Evolutionary conservation across 2,797 vertebrate species (phyloP), one percentile per base, ranked within the genome.

Genomic region (Gallirallus australis): DNA sequence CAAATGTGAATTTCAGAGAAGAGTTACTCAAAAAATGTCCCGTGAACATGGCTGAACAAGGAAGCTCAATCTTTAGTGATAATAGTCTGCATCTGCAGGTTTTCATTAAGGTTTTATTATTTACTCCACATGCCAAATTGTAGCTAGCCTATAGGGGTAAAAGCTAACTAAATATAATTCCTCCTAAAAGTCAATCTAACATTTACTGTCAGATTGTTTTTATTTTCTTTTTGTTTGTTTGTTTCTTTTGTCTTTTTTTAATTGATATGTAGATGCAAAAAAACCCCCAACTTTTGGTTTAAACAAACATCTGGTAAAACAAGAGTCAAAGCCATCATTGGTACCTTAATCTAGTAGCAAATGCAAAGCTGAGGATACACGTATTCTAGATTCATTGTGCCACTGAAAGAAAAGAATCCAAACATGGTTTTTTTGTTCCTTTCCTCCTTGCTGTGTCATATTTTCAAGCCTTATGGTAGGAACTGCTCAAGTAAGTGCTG

Each of bases 381-480:
- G 7, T 24, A 42, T 68, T 88, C n/a, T 30, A 42, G 16, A 66
- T 47, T 63, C 1, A 1, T 5, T 63, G 8, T 70, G 27, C 5
- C 11, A 30, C 1, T 19, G 40, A 18, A 75, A 82, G 23, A 47
- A 47, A 82, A 54, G 3, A 80, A 63, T 48, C 21, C 2, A 2
- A 48, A 3, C 8, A n/a, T 13, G n/a, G n/a, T 30, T 52, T 54
- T 54, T 54, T 61, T 52, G 1, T 54, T 89, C 6, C 18, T 81
- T 66, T 18, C 14, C 10, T 59, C 53, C 23, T 78, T 17, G 3
- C 2, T 47, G 5, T 5, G 4, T 4, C 12, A 42, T 0, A 0
- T 52, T 71, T 76, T 68, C 31, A 35, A 53, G 16, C 0, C 9
- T 35, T 54, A 15, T 14, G 2, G 37, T 20, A 39, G 2, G 9